phyloP scores from a whole-genome alignment of 2,113 vertebrate genomes.

The Pachycephala philippinensis region DNA sequence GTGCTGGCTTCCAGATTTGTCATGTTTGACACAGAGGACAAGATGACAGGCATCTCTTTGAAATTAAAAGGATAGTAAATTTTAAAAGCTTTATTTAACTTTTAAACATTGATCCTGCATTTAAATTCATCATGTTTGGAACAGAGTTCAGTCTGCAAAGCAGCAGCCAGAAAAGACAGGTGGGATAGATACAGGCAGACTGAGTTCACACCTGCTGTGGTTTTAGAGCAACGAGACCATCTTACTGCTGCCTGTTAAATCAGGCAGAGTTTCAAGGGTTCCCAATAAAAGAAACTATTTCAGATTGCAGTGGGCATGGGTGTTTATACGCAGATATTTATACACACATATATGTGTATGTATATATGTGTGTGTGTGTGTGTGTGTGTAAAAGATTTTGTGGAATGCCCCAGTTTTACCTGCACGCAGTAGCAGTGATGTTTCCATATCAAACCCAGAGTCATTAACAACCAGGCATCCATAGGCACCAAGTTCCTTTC shows the following conservation, averaged over 20 bases:
- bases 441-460: slow-evolving; percentile 77
- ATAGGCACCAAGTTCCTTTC: slow-evolving; percentile 79
- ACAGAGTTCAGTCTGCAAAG: neutral
- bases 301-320: neutral
- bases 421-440: slow-evolving; percentile 74
- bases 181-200: neutral
- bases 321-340: neutral
- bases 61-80: slow-evolving; percentile 32
- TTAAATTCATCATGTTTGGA: neutral
- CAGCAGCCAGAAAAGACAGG: neutral
- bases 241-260: neutral
- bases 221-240: neutral
- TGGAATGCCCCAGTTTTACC: slow-evolving; percentile 62
- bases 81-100: neutral
- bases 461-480: slow-evolving; percentile 74
- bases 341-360: fast-evolving
- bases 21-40: slow-evolving; percentile 67
- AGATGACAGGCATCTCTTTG: slow-evolving; percentile 80
- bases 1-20: slow-evolving; percentile 61
- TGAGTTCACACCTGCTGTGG: neutral
- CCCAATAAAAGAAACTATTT: neutral
- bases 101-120: neutral
- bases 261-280: neutral
- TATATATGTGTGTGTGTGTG: neutral
- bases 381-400: neutral